Percentiles rank a stretch among this genome's conserved stretches.
Conservation (phyloP, 53 echinoderm and acorn worm species). For the Hippasteria phrygiana region DNA sequence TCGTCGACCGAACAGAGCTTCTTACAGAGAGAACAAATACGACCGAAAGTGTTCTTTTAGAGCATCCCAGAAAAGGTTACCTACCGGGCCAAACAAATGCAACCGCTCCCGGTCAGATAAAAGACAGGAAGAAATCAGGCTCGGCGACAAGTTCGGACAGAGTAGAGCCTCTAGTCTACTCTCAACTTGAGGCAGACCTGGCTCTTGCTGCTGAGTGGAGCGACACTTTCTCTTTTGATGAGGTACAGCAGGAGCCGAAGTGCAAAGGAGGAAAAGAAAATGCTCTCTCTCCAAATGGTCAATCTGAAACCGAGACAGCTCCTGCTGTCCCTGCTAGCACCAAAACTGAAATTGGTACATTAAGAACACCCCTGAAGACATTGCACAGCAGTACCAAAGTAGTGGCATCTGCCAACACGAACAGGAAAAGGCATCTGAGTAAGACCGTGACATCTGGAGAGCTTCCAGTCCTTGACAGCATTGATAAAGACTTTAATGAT, state of each 20-base stretch:
- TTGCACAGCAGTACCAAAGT: background rate
- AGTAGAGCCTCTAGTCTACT: conserved; percentile 38
- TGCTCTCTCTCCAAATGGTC: background rate
- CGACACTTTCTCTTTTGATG: conserved; percentile 67
- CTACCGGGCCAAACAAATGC: background rate
- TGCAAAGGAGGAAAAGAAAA: too few relatives aligned
- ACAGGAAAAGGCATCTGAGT: background rate
- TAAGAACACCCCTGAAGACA: background rate
- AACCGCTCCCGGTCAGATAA: background rate
- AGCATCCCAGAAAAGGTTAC: background rate
- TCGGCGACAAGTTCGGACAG: background rate
- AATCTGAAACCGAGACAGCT: background rate
- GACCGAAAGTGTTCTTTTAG: background rate
- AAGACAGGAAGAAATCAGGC: background rate
- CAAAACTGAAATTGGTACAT: background rate
- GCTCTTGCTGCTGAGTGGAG: conserved; percentile 60
- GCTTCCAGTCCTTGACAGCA: background rate
- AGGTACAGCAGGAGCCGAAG: conserved; percentile 5
- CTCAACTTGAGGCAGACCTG: conserved; percentile 69
- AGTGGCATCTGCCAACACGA: background rate
- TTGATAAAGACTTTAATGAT: conserved; percentile 13
- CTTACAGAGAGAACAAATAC: background rate
- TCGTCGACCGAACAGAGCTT: conserved; percentile 56
- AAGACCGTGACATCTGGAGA: background rate
- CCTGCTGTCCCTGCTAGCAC: too few relatives aligned